Evolutionary conservation across 2,113 vertebrate genomes (phyloP).

Genomic region (Elgaria multicarinata): DNA sequence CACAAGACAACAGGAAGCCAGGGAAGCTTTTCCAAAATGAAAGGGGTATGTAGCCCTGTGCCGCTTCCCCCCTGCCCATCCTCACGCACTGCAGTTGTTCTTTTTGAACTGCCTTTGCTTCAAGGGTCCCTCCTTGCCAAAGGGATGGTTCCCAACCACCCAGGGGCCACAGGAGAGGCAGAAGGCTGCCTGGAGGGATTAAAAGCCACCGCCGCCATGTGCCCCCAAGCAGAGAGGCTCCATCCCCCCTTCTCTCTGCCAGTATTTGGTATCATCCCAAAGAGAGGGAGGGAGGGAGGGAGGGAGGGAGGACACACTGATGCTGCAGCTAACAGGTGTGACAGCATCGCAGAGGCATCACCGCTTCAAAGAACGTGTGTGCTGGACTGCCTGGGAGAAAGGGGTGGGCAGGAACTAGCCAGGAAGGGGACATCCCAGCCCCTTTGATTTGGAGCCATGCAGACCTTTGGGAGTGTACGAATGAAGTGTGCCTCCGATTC

Average conservation of each 20-base stretch:
- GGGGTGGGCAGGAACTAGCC: no score
- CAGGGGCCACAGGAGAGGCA: not conserved
- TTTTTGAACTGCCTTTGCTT: no score
- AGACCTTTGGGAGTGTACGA: no score
- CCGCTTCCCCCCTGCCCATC: not conserved
- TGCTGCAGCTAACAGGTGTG: no score
- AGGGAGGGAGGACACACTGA: no score
- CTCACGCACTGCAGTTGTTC: not conserved
- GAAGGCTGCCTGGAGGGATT: not conserved
- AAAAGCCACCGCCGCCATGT: not conserved
- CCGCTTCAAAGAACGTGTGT: not conserved
- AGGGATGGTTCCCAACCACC: not conserved
- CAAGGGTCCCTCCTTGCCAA: not conserved
- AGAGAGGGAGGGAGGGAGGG: not conserved
- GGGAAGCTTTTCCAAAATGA: not conserved
- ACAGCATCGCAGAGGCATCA: not conserved
- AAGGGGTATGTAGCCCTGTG: not conserved
- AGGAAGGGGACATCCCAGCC: no score
- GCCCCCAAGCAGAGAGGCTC: no score
- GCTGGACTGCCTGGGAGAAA: not conserved
- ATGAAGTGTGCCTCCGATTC: not conserved
- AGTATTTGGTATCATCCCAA: not conserved
- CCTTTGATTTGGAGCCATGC: fast-evolving
- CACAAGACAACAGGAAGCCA: not conserved
- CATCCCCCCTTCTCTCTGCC: no score